Base-by-base conservation (phyloP, 2,797 vertebrate genomes). In the Ptychobarbus kaznakovi region DNA sequence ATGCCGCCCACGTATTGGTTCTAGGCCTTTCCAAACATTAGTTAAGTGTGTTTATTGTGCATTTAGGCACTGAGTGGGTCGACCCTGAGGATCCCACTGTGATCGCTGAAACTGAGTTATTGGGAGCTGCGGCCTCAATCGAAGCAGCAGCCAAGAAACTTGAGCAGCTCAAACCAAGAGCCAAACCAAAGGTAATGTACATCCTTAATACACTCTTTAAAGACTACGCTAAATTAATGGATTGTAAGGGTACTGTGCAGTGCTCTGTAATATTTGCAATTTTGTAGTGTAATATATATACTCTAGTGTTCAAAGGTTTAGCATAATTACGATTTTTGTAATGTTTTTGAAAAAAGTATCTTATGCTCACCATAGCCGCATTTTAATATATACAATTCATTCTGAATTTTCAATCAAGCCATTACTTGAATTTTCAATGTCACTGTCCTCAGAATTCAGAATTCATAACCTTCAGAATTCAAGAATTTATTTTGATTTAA, bases 121-220 rank as follows among this genome's bases (percentile, higher is more conserved):
- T 99, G 87, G 97, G 98, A 88, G 98, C 98, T 20, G 98, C 98
- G 13, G 98, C 98, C 2, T 99, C 97, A 84, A 99, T 99, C 83
- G 98, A 99, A 94, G 98, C 98, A 44, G 98, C 98, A 25, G 98
- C 98, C 88, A 99, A 99, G 95, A 99, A 99, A 94, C 93, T 99
- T 86, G 98, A 99, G 92, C 98, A 99, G 89, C 96, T 99, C 90
- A 99, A 97, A 92, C 98, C 98, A 53, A 94, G 98, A 93, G 97
- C 97, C 90, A 99, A 99, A 89, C 98, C 98, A 28, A 99, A 97
- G 97, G 98, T 99, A 95, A 35, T 28, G 32, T 2, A n/a, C 28
- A 32, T 49, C 38, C 15, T 42, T 44, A 49, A 76, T 66, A 28
- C 63, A 56, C 32, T 35, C 13, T 81, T 70, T 81, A 28, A 42